Conservation (phyloP, 2,888 invertebrate genomes). For the Schizotus pectinicornis region DNA sequence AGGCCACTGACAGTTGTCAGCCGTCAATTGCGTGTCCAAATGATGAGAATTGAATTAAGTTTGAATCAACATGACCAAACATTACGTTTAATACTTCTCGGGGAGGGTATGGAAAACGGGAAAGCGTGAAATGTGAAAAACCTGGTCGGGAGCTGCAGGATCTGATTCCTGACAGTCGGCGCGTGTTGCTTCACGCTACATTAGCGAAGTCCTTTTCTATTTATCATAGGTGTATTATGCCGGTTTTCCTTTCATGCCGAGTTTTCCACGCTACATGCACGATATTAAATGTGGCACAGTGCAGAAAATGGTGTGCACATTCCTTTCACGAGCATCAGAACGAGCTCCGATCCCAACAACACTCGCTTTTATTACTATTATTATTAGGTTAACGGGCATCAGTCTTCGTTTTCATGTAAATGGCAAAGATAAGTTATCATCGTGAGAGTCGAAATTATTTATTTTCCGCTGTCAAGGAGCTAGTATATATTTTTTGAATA, state of each 20-base stretch:
- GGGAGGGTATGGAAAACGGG: neutral
- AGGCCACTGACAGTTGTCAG: too few species aligned
- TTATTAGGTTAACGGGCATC: too few species aligned
- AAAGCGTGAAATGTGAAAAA: constrained; percentile 9
- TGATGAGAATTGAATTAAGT: constrained; percentile 17
- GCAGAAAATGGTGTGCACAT: neutral
- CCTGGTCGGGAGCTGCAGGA: constrained; percentile 23
- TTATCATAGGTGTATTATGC: constrained; percentile 31
- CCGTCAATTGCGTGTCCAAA: too few species aligned
- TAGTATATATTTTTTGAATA: too few species aligned
- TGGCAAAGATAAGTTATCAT: too few species aligned
- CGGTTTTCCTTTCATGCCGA: constrained; percentile 12
- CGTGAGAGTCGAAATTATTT: too few species aligned
- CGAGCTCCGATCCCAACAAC: too few species aligned
- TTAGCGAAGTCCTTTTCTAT: constrained; percentile 38
- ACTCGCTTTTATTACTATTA: too few species aligned
- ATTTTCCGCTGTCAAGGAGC: too few species aligned
- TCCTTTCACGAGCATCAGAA: neutral
- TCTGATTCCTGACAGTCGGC: constrained; percentile 32
- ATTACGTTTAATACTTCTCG: too few species aligned
- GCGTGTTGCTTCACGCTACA: constrained; percentile 37
- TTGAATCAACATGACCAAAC: too few species aligned
- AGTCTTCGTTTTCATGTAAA: too few species aligned
- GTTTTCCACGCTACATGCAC: neutral
- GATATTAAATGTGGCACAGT: constrained; percentile 15